Evolutionary conservation across 2,797 vertebrate species (phyloP).

Genomic region (Cottoperca gobio): DNA sequence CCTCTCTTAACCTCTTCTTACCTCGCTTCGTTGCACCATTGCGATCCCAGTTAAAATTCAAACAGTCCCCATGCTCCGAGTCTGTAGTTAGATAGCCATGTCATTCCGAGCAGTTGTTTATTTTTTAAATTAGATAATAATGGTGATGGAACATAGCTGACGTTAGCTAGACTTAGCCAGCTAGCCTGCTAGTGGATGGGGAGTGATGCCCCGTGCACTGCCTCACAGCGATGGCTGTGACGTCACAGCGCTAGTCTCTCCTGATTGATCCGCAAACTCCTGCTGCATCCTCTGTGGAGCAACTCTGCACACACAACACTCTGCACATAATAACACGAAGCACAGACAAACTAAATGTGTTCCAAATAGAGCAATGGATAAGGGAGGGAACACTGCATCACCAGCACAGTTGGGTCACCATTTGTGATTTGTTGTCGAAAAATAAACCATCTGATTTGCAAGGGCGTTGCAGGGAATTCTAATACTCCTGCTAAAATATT

Average conservation of each 20-base stretch:
- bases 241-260: slow-evolving; percentile 57
- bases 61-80: slow-evolving; percentile 41
- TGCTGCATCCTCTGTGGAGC: slow-evolving; percentile 25
- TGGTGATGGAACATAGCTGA: slow-evolving; percentile 53
- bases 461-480: background rate
- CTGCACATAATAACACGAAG: background rate
- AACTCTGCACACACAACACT: background rate
- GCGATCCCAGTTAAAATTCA: slow-evolving; percentile 21
- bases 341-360: background rate
- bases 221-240: slow-evolving; percentile 47
- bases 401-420: no score
- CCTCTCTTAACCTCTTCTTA: slow-evolving; percentile 42
- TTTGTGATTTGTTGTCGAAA: background rate
- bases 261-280: slow-evolving; percentile 59
- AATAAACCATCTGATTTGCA: background rate
- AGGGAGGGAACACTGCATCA: background rate
- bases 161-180: slow-evolving; percentile 58
- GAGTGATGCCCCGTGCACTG: slow-evolving; percentile 36
- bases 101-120: slow-evolving; percentile 36
- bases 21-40: slow-evolving; percentile 58
- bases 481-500: slow-evolving; percentile 8
- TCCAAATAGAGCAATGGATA: background rate
- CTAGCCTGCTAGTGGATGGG: slow-evolving; percentile 63
- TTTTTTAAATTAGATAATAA: background rate
- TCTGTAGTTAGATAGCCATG: background rate